Percentiles rank a stretch among this genome's conserved stretches.
These are phyloP conservation scores for Vultur gryphus DNA, from an alignment of 2,797 vertebrate genomes.

Conservation along the genomic window DNA sequence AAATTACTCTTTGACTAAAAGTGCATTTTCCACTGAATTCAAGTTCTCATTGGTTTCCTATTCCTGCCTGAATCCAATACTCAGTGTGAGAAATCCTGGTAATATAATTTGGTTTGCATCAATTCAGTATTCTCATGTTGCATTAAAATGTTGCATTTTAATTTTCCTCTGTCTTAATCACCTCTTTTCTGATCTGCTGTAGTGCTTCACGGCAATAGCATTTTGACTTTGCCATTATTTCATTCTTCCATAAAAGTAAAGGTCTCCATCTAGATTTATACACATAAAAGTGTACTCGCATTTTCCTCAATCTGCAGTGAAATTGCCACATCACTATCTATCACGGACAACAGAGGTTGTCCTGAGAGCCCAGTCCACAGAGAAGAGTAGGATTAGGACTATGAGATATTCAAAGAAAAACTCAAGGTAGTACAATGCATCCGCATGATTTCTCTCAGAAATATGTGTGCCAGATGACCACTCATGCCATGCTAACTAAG, in stretches of 20 bases:
- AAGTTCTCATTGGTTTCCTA: background rate
- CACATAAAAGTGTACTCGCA: accelerated
- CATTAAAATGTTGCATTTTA: background rate
- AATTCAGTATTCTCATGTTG: background rate
- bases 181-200: background rate
- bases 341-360: accelerated
- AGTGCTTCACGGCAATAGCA: background rate
- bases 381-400: background rate
- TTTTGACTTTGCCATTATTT: background rate
- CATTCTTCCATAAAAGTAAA: background rate
- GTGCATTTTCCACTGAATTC: background rate
- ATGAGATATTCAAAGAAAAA: background rate
- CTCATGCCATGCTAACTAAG: too few relatives aligned
- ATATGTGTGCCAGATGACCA: background rate
- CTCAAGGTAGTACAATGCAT: background rate
- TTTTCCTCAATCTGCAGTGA: background rate
- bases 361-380: background rate
- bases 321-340: background rate
- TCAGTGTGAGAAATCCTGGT: background rate
- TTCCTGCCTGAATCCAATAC: background rate
- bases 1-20: background rate
- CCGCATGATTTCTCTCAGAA: background rate
- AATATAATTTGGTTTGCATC: background rate
- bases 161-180: background rate
- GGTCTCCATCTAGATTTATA: background rate